Base-by-base conservation (phyloP, 2,888 invertebrate species). In the Xestia rhomboidea region DNA sequence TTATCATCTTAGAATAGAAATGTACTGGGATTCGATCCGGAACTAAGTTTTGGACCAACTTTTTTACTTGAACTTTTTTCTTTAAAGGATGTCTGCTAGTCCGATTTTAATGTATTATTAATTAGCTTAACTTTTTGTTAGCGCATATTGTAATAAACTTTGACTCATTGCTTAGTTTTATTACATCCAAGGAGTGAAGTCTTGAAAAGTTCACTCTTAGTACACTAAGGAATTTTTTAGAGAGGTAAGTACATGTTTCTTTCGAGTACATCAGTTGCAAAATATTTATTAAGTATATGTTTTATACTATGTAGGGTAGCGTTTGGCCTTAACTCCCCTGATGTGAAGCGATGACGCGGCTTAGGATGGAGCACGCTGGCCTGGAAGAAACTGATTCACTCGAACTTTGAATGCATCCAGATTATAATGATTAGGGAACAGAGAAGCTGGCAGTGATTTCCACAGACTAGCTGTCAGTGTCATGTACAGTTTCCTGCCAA, bases 1-100 rank as follows among this genome's bases (percentile, higher is more conserved):
- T 57, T 71, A 79, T 34, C 30, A 63, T 44, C 41, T 57, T 30
- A 64, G 74, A 57, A 73, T 49, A 27, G 6, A 34, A 18, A 54
- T 18, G 18, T 57, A 15, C 24, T 6, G 41, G 18, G 3, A 46
- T 34, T 30, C 21, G 13, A 41, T 15, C 15, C 13, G 5, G 57
- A 41, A 24, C 24, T n/a, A 38, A 30, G 18, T 27, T 30, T 27
- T 41, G 2, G n/a, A 30, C n/a, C 0, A 15, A 18, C 4, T 15
- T 30, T 67, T 27, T 68, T 49, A 11, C 6, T 51, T 62, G 15
- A 18, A 27, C 0, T 18, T 18, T 73, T 30, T 68, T 49, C 15
- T 51, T 68, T 18, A 4, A 7, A 27, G 11, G 10, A 24, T 10
- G 2, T 73, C 8, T 18, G 8, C 3, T 4, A 44, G 44, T 44